Conservation (phyloP, 1,140 invertebrate genomes). For the Plodia interpunctella region DNA sequence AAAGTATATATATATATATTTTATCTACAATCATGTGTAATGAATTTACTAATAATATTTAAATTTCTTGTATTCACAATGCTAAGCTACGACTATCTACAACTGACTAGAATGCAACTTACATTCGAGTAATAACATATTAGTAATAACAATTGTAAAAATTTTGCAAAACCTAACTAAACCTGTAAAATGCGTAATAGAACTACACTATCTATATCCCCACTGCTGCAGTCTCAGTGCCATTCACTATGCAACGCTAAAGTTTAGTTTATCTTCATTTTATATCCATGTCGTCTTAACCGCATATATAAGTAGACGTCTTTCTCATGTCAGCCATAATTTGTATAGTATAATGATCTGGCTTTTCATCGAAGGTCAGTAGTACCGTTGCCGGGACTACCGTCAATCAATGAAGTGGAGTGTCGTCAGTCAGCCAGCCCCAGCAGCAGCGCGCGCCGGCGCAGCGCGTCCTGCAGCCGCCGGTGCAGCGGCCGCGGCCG, state of each 20-base stretch:
- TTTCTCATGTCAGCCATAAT: too few species aligned
- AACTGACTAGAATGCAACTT: not conserved
- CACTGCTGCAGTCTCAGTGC: not conserved
- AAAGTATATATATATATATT: too few species aligned
- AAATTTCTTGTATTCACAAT: too few species aligned
- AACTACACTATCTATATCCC: not conserved
- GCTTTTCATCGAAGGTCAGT: too few species aligned
- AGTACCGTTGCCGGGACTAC: too few species aligned
- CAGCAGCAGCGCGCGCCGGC: conserved; percentile 42
- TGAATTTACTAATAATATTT: too few species aligned
- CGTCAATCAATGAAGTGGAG: not conserved
- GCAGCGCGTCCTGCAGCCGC: conserved; percentile 37
- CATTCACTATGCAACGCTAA: not conserved
- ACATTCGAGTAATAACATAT: not conserved
- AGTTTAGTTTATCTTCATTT: not conserved
- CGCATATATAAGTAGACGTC: too few species aligned
- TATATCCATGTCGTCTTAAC: too few species aligned
- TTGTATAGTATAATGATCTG: not conserved
- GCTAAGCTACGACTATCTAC: not conserved
- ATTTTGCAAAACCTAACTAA: not conserved
- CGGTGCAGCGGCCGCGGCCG: conserved; percentile 38
- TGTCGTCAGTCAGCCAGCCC: conserved; percentile 52
- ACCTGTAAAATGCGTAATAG: not conserved
- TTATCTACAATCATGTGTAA: too few species aligned
- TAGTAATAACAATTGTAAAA: not conserved